Percentiles rank a stretch among this genome's conserved stretches.
Conservation (phyloP, 2,797 vertebrate species). For the Propithecus perrieri region DNA sequence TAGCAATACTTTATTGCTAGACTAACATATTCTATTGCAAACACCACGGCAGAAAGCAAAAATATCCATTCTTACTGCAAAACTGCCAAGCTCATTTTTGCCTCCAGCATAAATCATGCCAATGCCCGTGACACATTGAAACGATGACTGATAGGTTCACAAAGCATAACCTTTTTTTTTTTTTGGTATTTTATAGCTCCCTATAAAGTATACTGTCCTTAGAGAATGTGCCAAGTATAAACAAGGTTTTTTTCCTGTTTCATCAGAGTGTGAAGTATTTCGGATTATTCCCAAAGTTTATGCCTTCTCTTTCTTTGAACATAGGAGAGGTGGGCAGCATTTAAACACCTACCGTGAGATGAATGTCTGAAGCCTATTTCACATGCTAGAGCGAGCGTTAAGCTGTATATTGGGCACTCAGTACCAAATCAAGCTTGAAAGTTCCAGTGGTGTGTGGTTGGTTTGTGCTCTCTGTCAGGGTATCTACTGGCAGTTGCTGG, state of each 20-base stretch:
- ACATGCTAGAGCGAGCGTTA: not conserved
- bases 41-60: constrained; percentile 3
- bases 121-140: constrained; percentile 7
- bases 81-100: not conserved
- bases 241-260: constrained; percentile 22
- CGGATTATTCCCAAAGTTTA: not conserved
- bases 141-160: constrained; percentile 15
- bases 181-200: not conserved
- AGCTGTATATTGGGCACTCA: too few species aligned
- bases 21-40: constrained; percentile 6
- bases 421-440: not conserved
- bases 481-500: not conserved
- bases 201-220: constrained; percentile 34
- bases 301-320: constrained; percentile 26
- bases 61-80: not conserved
- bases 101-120: constrained; percentile 40
- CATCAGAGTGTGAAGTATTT: constrained; percentile 2
- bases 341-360: not conserved
- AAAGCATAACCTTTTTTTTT: not conserved
- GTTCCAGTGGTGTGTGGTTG: not conserved
- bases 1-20: not conserved
- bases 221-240: constrained; percentile 23
- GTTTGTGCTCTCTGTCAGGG: not conserved
- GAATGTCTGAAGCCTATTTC: not conserved
- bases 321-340: not conserved